Base-by-base conservation (phyloP, 2,888 invertebrate genomes). In the Luperina testacea region DNA sequence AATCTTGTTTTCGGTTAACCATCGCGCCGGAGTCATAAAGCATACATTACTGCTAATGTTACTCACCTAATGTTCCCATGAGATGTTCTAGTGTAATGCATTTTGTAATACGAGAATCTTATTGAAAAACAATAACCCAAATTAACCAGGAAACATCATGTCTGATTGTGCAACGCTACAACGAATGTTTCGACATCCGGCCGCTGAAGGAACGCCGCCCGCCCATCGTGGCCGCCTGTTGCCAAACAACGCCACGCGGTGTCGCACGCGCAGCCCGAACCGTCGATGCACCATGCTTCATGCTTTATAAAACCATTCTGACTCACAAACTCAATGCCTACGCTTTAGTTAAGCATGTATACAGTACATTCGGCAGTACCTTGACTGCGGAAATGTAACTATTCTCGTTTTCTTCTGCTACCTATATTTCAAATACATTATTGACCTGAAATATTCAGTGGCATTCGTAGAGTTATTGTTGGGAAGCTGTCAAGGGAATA, bases 131-230 rank as follows among this genome's bases (percentile, higher is more conserved):
- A 91, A 92, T 92, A 91, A 92, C 93, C 92, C 76, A 93, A 90
- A 93, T 92, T 90, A 89, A 92, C 92, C 91, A 93, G 94, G 94
- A 94, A 94, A 90, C 88, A 79, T 78, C 84, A 85, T 89, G 88
- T 87, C 88, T 87, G 83, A 85, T 94, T 93, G 91, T 92, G 94
- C 89, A 94, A 94, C 88, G 74, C 75, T 79, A 71, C 65, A 70
- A 48, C 63, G 78, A 82, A 73, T 81, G 80, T 89, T 88, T 84
- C 89, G 80, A 89, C 88, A 90, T 75, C 78, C 77, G 80, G 59
- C 32, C n/a, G 74, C 70, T 84, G 86, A 89, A 87, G 86, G 88
- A 65, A 77, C 69, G 70, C 48, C 45, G 80, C 57, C 61, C 69
- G 84, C 72, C 57, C 71, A 72, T 59, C 64, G 53, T 77, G 72